A percentile compares a stretch with the other conserved stretches of the same genome.
These are phyloP conservation scores for Chrysomela aeneicollis DNA, from an alignment of 2,888 invertebrate genomes.

Conservation along the genomic window DNA sequence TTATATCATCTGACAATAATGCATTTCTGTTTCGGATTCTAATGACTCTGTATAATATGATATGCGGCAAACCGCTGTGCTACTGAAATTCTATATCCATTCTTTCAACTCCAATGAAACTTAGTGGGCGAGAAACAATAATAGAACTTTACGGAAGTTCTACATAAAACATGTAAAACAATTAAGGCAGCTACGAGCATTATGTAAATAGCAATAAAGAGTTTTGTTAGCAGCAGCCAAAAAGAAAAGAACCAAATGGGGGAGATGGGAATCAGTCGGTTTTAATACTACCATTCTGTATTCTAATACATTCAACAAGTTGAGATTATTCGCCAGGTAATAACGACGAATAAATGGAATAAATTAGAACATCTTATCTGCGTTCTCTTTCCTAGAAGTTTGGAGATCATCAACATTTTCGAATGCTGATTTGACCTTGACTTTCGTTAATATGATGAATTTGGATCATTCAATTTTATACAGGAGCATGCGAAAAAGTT, in stretches of 20 bases:
- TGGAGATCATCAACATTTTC: too few relatives aligned
- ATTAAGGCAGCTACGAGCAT: slow-evolving; percentile 40
- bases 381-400: too few relatives aligned
- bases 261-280: slow-evolving; percentile 14
- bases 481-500: too few relatives aligned
- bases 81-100: background rate
- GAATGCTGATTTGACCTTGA: too few relatives aligned
- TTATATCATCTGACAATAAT: too few relatives aligned
- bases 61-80: background rate
- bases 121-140: slow-evolving; percentile 33
- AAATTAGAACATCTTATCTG: background rate
- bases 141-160: slow-evolving; percentile 32
- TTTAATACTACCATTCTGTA: slow-evolving; percentile 14
- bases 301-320: slow-evolving; percentile 21
- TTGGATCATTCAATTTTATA: too few relatives aligned
- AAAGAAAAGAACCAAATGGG: slow-evolving; percentile 21
- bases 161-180: slow-evolving; percentile 36
- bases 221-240: slow-evolving; percentile 34
- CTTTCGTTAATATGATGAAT: too few relatives aligned
- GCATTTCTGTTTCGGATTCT: too few relatives aligned
- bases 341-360: too few relatives aligned
- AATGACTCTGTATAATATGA: background rate
- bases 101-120: slow-evolving; percentile 23
- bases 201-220: slow-evolving; percentile 43
- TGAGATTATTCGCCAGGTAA: slow-evolving; percentile 1